A percentile compares a stretch with the other conserved stretches of the same genome.
Evolutionary conservation across 2,888 invertebrate genomes (phyloP).

Genomic region (Rhabditophanes sp.): DNA sequence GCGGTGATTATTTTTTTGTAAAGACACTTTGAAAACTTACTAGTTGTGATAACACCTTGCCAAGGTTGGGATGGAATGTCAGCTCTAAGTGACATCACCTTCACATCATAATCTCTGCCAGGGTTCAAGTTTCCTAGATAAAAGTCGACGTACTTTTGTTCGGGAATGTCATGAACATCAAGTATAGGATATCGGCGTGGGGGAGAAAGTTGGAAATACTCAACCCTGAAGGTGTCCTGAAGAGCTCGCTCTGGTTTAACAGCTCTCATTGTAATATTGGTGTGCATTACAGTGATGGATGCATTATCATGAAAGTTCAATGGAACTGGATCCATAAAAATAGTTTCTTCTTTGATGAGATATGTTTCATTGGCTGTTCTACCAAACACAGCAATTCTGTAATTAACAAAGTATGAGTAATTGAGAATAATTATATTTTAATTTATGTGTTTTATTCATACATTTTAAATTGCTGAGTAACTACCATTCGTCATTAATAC

Average conservation of each 20-base stretch:
- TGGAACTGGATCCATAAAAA: slow-evolving; percentile 32
- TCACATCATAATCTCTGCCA: slow-evolving; percentile 34
- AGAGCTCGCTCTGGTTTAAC: slow-evolving; percentile 28
- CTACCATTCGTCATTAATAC: background rate
- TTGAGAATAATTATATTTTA: no score
- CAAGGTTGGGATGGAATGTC: slow-evolving; percentile 35
- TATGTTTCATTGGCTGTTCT: slow-evolving; percentile 23
- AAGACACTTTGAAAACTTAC: slow-evolving; percentile 13
- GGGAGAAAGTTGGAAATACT: slow-evolving; percentile 35
- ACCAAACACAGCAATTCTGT: slow-evolving; percentile 33
- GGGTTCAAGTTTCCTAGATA: slow-evolving; percentile 38
- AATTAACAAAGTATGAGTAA: no score
- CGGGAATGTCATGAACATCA: slow-evolving; percentile 35
- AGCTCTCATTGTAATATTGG: slow-evolving; percentile 35
- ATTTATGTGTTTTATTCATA: no score
- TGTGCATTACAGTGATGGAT: slow-evolving; percentile 21
- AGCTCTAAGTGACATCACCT: slow-evolving; percentile 29
- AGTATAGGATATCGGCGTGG: slow-evolving; percentile 33
- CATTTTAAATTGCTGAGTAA: no score
- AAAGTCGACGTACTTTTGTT: slow-evolving; percentile 34
- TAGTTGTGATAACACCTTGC: slow-evolving; percentile 32
- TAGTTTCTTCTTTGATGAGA: slow-evolving; percentile 33
- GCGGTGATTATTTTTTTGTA: background rate
- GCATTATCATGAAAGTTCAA: slow-evolving; percentile 18
- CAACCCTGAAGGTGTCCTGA: slow-evolving; percentile 28